Evolutionary conservation across 2,888 invertebrate species (phyloP), one percentile per base, ranked within the genome.

Genomic region (Phaonia tiefii): DNA sequence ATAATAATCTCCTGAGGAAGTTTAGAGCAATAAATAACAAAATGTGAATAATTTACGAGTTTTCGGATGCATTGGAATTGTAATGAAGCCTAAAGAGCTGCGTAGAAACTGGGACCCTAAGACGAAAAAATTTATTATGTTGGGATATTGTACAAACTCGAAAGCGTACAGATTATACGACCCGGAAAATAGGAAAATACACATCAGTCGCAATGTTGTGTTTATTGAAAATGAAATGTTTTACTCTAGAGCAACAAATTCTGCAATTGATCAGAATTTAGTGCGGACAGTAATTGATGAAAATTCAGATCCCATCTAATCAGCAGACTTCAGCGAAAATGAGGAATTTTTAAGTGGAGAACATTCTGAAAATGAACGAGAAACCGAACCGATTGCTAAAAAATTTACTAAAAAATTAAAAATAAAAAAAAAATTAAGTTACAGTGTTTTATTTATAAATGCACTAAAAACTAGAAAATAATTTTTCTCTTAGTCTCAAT

Each of bases 151-250:
- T 73, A 67, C 69, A 13, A 58, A 79, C 46, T 78, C 83, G 2
- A 80, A 83, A 80, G 79, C 72, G n/a, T 83, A 80, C 22, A 70
- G 76, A 15, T 25, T 79, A 7, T 71, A 75, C 20, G 66, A 78
- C 15, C 17, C 25, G 2, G 37, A 44, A 1, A 74, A 70, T 15
- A 76, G 44, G 7, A 49, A 25, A 11, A 60, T 80, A 15, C 75
- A 72, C 13, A 80, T 75, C 66, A 80, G 80, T 67, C 72, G 80
- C 22, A 65, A 63, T 72, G 71, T 72, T 25, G 31, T 71, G 10
- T 71, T 71, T 49, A 66, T 44, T 17, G 51, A 71, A 46, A 25
- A 42, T n/a, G 17, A 65, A 39, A 65, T 70, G 51, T 22, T 17
- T 54, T 15, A 65, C 7, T 31, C 15, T 1, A 39, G 15, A 54